Evolutionary conservation across 1,140 invertebrate genomes (phyloP).

Genomic region (Microplitis mediator): DNA sequence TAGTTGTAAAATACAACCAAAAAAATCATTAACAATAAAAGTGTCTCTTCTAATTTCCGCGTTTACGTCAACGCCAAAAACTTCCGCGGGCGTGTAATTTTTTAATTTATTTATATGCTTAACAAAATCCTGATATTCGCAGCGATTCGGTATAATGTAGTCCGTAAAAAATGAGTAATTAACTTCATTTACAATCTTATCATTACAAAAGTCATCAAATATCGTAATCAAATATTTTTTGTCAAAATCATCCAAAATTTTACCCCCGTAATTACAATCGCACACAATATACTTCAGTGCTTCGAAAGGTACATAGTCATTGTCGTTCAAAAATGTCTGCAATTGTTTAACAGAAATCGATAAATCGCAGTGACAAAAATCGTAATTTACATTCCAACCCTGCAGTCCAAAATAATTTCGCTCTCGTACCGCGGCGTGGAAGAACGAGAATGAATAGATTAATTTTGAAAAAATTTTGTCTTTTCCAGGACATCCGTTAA

Average conservation of each 20-base stretch:
- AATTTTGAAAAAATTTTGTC: constrained; percentile 66
- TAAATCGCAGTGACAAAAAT: constrained; percentile 76
- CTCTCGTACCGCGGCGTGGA: constrained; percentile 73
- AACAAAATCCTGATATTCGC: constrained; percentile 72
- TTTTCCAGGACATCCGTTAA: constrained; percentile 51
- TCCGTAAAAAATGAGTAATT: constrained; percentile 37
- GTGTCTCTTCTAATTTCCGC: constrained; percentile 69
- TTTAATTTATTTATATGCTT: constrained; percentile 67
- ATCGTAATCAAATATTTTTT: constrained; percentile 65
- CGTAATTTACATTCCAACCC: constrained; percentile 76
- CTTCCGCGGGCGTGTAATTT: constrained; percentile 58
- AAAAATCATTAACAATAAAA: constrained; percentile 55
- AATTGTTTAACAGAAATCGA: constrained; percentile 70
- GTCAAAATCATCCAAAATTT: constrained; percentile 73
- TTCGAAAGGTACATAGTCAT: constrained; percentile 61
- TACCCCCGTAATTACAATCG: constrained; percentile 78
- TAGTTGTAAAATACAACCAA: constrained; percentile 62
- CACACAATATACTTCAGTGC: constrained; percentile 69
- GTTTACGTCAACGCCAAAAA: constrained; percentile 71
- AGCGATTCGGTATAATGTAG: constrained; percentile 65
- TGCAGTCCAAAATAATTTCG: constrained; percentile 69
- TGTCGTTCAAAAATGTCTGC: constrained; percentile 56
- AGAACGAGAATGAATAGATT: constrained; percentile 72
- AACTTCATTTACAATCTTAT: constrained; percentile 42
- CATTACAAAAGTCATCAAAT: constrained; percentile 66